Evolutionary conservation across 2,797 vertebrate species (phyloP).

Genomic region (Bradypus variegatus): DNA sequence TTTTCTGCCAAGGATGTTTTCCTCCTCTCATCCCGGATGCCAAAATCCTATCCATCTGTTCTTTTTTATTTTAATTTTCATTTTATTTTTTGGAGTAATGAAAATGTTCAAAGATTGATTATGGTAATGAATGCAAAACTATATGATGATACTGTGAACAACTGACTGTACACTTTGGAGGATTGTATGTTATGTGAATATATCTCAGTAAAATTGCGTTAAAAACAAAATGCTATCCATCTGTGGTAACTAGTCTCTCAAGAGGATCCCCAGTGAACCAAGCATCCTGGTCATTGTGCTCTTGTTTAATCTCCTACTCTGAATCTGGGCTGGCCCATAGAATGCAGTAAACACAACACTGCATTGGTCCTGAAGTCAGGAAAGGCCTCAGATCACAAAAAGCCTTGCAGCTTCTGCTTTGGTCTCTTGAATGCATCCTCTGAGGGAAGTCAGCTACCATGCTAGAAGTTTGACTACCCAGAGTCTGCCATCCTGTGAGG

Average conservation of each 20-base stretch:
- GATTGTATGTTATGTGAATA: too few relatives aligned
- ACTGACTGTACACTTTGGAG: too few relatives aligned
- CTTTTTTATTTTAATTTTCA: too few relatives aligned
- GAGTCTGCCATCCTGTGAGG: background rate
- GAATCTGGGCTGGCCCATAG: background rate
- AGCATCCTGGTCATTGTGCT: background rate
- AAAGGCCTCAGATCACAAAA: background rate
- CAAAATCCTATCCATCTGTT: background rate
- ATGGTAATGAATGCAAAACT: too few relatives aligned
- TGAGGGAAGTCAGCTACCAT: background rate
- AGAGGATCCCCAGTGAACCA: background rate
- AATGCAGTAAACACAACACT: background rate
- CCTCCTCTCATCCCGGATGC: background rate
- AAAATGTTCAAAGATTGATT: too few relatives aligned
- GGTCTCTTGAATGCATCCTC: background rate
- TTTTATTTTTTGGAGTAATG: too few relatives aligned
- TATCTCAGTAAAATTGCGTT: too few relatives aligned
- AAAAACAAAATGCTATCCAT: background rate
- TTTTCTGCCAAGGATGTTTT: background rate
- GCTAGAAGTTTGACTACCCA: background rate
- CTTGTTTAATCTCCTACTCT: background rate
- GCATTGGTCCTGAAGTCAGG: background rate
- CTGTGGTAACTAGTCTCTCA: background rate
- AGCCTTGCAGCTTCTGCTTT: background rate
- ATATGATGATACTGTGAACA: too few relatives aligned